phyloP scores from a whole-genome alignment of 2,888 invertebrate species.

The Oxycera nigricornis region DNA sequence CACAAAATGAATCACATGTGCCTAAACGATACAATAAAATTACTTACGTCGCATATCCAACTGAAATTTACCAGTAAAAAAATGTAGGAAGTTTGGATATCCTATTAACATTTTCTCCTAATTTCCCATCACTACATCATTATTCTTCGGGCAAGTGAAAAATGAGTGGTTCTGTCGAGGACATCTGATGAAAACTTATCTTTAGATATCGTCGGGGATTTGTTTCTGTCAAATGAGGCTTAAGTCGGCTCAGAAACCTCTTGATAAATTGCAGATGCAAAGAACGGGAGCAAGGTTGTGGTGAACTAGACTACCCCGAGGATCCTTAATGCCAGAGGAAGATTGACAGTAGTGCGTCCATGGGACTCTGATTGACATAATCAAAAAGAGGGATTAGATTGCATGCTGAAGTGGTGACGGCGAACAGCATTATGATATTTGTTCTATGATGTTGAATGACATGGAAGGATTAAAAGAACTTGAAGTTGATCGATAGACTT shows the following conservation, averaged over 20 bases:
- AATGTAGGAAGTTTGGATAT: too few relatives aligned
- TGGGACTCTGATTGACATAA: neutral
- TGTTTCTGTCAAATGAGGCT: slow-evolving; percentile 12
- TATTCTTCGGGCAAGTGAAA: neutral
- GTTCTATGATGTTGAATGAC: neutral
- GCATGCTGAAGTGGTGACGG: neutral
- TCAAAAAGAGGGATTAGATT: neutral
- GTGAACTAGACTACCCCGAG: neutral
- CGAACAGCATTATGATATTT: neutral
- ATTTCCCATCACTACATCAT: too few relatives aligned
- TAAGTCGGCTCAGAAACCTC: neutral
- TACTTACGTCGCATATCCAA: too few relatives aligned
- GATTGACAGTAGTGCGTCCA: neutral
- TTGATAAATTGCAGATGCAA: neutral
- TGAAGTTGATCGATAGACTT: too few relatives aligned
- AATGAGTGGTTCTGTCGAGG: neutral
- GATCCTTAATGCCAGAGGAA: neutral
- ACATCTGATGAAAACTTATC: slow-evolving; percentile 7
- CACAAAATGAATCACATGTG: too few relatives aligned
- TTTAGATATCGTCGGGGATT: neutral
- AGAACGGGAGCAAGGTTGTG: neutral
- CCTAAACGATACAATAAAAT: too few relatives aligned
- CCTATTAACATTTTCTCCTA: too few relatives aligned
- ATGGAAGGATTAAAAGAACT: too few relatives aligned
- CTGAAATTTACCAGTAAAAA: too few relatives aligned